Conservation (phyloP, 1,140 invertebrate genomes). For the Heliconius eleuchia region DNA sequence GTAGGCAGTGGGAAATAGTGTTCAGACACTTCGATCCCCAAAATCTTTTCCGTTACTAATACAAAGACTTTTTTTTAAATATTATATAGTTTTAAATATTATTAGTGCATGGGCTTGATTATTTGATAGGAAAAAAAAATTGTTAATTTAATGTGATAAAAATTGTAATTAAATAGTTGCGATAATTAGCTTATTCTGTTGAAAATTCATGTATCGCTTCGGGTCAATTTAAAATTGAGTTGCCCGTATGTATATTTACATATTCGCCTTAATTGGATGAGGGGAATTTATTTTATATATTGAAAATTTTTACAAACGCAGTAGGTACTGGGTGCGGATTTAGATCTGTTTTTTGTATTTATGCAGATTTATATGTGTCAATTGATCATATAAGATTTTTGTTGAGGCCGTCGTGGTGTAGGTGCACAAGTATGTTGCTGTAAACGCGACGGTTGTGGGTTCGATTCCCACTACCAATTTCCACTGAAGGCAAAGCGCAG, state of each 20-base stretch:
- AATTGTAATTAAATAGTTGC: neutral
- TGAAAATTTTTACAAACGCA: slow-evolving; percentile 16
- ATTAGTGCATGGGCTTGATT: too few relatives aligned
- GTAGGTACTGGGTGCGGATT: neutral
- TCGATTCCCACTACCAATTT: too few relatives aligned
- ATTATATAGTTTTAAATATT: too few relatives aligned
- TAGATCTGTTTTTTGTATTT: neutral
- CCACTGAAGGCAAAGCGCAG: too few relatives aligned
- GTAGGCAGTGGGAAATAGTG: too few relatives aligned
- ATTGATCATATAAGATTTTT: too few relatives aligned
- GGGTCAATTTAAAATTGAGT: slow-evolving; percentile 35
- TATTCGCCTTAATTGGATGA: slow-evolving; percentile 35
- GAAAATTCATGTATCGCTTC: slow-evolving; percentile 34
- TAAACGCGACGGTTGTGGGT: too few relatives aligned
- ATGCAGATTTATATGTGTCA: neutral
- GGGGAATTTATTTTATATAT: slow-evolving; percentile 32
- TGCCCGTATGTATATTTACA: slow-evolving; percentile 27
- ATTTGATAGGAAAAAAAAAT: neutral
- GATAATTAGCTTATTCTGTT: slow-evolving; percentile 28
- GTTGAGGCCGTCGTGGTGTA: too few relatives aligned
- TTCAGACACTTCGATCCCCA: too few relatives aligned
- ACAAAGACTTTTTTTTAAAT: too few relatives aligned
- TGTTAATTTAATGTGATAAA: slow-evolving; percentile 19
- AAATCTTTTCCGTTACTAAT: too few relatives aligned
- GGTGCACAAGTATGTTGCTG: too few relatives aligned